phyloP scores from a whole-genome alignment of 2,113 vertebrate genomes.

The Rhizomys pruinosus region DNA sequence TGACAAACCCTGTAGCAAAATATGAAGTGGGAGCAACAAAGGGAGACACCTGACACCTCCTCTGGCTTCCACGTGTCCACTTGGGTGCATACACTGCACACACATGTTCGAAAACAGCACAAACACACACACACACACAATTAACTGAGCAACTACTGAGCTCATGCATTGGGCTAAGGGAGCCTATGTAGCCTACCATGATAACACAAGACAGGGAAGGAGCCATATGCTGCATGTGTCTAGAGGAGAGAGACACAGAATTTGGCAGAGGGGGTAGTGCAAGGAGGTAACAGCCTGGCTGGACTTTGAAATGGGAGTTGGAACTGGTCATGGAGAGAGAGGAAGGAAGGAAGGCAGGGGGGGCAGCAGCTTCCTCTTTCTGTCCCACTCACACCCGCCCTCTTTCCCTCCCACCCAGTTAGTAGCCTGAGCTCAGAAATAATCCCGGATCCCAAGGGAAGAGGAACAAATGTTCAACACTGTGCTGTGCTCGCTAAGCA shows the following conservation, averaged over 20 bases:
- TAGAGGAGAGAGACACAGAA: not conserved
- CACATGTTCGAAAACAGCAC: not conserved
- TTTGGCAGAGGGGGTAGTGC: not conserved
- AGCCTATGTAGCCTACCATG: not conserved
- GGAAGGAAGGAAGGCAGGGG: not conserved
- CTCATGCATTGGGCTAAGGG: not conserved
- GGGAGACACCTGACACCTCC: not conserved
- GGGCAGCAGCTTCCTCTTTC: not conserved
- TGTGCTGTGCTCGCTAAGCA: conserved; percentile 75
- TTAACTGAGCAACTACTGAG: conserved; percentile 59
- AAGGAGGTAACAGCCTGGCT: not conserved
- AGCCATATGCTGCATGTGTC: not conserved
- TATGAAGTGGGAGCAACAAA: not conserved
- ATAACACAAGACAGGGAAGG: not conserved
- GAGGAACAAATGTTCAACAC: conserved; percentile 78
- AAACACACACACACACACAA: not conserved
- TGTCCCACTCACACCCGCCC: not conserved
- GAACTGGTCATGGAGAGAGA: not conserved
- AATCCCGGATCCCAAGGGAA: conserved; percentile 66
- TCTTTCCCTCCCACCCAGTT: not conserved
- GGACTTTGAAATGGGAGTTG: not conserved
- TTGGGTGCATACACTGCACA: not conserved
- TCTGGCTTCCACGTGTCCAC: not conserved
- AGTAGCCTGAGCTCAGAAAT: conserved; percentile 72
- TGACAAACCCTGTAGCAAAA: not conserved